Base-by-base conservation (phyloP, 2,888 invertebrate genomes). In the Cryptosula pallasiana region DNA sequence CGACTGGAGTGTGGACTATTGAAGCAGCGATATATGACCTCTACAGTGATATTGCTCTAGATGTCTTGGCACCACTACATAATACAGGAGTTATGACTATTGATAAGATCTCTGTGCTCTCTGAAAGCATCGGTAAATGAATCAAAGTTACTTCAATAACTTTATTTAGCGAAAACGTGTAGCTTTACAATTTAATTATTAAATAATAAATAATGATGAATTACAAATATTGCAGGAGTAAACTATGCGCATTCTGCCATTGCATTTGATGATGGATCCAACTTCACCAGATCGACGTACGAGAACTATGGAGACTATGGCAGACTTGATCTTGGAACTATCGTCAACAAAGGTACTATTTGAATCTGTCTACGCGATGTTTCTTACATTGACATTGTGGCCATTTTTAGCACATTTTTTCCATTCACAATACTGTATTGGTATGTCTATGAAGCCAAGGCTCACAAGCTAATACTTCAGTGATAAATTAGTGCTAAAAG, bases 41-140 rank as follows among this genome's bases (percentile, higher is more conserved):
- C 63, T 63, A 63, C 63, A 63, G 63, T 63, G 63, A 63, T 2
- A 34, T 63, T 32, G 63, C 63, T 63, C 63, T 63, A 63, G 63
- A 63, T 63, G 63, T 63, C 32, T 32, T 63, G 25, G 63, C 63
- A 9, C 63, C 63, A 29, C 27, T 63, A 27, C 63, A 63, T n/a
- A 16, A 13, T 2, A 20, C 63, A 13, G 63, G 63, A 3, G 63
- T 27, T 16, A 63, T 63, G 63, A 13, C 63, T 32, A 63, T 63
- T 63, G 63, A 63, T n/a, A 32, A 16, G 3, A 63, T 63, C 63
- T 63, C 63, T 13, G 32, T 63, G 3, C 20, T 63, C 2, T 5
- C 45, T 5, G 45, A 45, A 5, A 45, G 45, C 45, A 45, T 45
- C 45, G 45, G 45, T 45, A 45, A 45, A 20, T n/a, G n/a, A n/a